A percentile compares a stretch with the other conserved stretches of the same genome.
phyloP scores from a whole-genome alignment of 2,888 invertebrate genomes.

The Flexamia atlantica region DNA sequence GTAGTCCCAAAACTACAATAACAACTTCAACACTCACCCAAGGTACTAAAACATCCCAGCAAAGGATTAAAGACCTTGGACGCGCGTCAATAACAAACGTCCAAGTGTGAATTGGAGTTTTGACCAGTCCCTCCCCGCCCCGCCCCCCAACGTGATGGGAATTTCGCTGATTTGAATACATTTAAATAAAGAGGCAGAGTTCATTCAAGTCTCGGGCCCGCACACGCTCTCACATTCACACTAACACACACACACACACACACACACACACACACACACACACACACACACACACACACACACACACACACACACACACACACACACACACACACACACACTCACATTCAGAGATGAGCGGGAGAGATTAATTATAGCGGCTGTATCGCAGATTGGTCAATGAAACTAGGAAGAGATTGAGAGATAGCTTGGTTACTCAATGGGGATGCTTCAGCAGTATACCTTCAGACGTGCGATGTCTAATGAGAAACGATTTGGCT shows the following conservation, averaged over 20 bases:
- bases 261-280: constrained; percentile 23
- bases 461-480: no score
- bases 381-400: constrained; percentile 15
- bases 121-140: constrained; percentile 45
- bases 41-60: background rate
- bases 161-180: constrained; percentile 62
- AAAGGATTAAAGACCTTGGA: background rate
- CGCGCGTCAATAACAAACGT: constrained; percentile 11
- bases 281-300: constrained; percentile 39
- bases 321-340: constrained; percentile 36
- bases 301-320: constrained; percentile 24
- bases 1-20: no score
- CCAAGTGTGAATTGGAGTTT: constrained; percentile 41
- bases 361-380: constrained; percentile 17
- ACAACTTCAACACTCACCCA: no score
- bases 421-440: background rate
- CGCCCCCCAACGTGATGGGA: constrained; percentile 11
- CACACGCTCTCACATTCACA: constrained; percentile 1
- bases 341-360: constrained; percentile 11
- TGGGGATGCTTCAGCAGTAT: background rate
- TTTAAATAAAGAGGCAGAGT: constrained; percentile 65
- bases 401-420: constrained; percentile 29
- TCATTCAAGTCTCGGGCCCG: constrained; percentile 18
- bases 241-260: constrained; percentile 41
- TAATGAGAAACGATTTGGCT: no score